Conservation (phyloP, 2,888 invertebrate species). For the Chymomyza procnemis region DNA sequence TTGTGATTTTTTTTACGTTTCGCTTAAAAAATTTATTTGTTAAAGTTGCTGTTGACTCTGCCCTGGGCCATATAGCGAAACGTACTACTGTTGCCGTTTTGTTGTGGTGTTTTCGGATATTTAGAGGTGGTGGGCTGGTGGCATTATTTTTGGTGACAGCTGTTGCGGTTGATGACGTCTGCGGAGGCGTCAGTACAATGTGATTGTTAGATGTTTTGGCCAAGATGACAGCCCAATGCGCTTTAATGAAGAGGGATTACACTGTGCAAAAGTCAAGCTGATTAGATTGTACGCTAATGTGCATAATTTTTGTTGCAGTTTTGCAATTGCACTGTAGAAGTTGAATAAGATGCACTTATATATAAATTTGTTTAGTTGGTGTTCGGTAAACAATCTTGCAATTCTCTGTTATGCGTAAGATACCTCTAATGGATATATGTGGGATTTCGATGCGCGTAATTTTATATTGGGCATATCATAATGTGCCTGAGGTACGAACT, state of each 20-base stretch:
- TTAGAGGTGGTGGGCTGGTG: background rate
- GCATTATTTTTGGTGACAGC: conserved; percentile 4
- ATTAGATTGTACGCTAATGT: too few species aligned
- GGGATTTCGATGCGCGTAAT: too few species aligned
- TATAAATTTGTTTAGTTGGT: too few species aligned
- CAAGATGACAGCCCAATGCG: background rate
- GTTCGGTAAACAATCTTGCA: too few species aligned
- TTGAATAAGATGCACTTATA: too few species aligned
- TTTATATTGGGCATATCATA: too few species aligned
- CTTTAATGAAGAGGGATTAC: background rate
- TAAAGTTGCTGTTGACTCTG: conserved; percentile 17
- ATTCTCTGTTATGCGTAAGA: too few species aligned
- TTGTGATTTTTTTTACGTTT: conserved; percentile 35
- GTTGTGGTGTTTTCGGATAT: conserved; percentile 8
- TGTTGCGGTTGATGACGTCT: conserved; percentile 35
- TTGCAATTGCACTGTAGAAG: too few species aligned
- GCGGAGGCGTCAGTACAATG: conserved; percentile 43
- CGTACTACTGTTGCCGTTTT: conserved; percentile 17
- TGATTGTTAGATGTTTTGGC: background rate
- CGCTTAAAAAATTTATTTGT: conserved; percentile 60
- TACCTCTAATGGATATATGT: too few species aligned
- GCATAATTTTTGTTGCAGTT: too few species aligned
- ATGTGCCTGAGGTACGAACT: too few species aligned
- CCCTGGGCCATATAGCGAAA: background rate
- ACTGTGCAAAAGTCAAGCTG: too few species aligned